A percentile compares a stretch with the other conserved stretches of the same genome.
Conservation (phyloP, 2,888 invertebrate species). For the Corbicula japonica region DNA sequence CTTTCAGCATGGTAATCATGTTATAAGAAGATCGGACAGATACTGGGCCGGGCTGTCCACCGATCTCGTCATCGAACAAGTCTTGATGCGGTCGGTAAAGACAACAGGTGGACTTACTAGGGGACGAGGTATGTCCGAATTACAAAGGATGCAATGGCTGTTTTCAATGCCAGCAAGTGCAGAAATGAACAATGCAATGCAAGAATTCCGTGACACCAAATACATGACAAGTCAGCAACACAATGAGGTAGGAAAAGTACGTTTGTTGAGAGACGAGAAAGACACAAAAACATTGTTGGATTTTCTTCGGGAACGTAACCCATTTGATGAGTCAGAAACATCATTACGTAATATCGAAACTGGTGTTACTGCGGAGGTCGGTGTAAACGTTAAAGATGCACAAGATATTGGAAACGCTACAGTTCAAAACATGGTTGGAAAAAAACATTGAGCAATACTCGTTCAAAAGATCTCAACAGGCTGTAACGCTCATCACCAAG, state of each 20-base stretch:
- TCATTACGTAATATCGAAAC: conserved; percentile 48
- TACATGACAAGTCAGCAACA: conserved; percentile 62
- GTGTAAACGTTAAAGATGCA: conserved; percentile 23
- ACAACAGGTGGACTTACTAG: conserved; percentile 65
- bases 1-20: conserved; percentile 61
- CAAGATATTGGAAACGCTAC: conserved; percentile 10
- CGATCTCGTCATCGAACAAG: conserved; percentile 74
- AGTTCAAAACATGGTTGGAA: conserved; percentile 5
- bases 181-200: conserved; percentile 59
- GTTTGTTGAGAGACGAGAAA: conserved; percentile 38
- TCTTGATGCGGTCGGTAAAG: conserved; percentile 71
- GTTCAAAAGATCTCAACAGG: conserved; percentile 21
- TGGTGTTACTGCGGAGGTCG: conserved; percentile 47
- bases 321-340: conserved; percentile 9
- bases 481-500: conserved; percentile 7
- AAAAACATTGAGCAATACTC: conserved; percentile 2
- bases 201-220: conserved; percentile 45
- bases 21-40: conserved; percentile 64
- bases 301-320: conserved; percentile 42
- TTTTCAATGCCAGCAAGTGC: conserved; percentile 62
- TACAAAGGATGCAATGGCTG: conserved; percentile 65
- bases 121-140: conserved; percentile 66
- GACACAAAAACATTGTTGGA: conserved; percentile 19
- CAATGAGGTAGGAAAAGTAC: conserved; percentile 45
- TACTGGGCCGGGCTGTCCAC: conserved; percentile 72